A percentile compares a stretch with the other conserved stretches of the same genome.
Evolutionary conservation across 1,140 invertebrate species (phyloP).

Genomic region (Penaeus indicus): DNA sequence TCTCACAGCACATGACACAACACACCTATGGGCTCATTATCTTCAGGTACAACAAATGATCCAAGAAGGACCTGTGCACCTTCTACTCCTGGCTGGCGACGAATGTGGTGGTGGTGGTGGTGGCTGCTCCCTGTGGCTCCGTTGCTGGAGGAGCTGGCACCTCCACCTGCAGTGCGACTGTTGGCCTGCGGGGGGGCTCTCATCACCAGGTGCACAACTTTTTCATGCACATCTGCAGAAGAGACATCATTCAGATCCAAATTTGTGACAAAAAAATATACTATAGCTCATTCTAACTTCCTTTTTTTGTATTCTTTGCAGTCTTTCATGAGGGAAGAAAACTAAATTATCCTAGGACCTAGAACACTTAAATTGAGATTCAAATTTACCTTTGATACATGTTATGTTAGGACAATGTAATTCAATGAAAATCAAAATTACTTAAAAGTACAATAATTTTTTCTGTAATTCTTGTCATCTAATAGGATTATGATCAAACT

Average conservation of each 20-base stretch:
- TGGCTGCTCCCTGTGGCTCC: slow-evolving; percentile 19
- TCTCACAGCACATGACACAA: slow-evolving; percentile 1
- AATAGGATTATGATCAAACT: slow-evolving; percentile 31
- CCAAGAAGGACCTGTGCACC: slow-evolving; percentile 63
- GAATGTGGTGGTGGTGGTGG: slow-evolving; percentile 65
- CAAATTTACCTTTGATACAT: too few relatives aligned
- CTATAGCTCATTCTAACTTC: neutral
- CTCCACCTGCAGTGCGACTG: slow-evolving; percentile 68
- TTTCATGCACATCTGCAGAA: slow-evolving; percentile 83
- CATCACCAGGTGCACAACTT: slow-evolving; percentile 95
- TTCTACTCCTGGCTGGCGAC: slow-evolving; percentile 53
- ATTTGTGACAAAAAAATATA: neutral
- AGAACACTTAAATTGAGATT: too few relatives aligned
- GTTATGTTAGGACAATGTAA: neutral
- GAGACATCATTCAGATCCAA: neutral
- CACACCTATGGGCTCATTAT: slow-evolving; percentile 58
- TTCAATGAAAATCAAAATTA: slow-evolving; percentile 6
- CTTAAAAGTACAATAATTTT: neutral
- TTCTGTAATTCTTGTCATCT: neutral
- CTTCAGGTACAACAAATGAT: slow-evolving; percentile 59
- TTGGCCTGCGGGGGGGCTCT: slow-evolving; percentile 77
- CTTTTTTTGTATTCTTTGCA: neutral
- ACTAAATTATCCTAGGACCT: too few relatives aligned
- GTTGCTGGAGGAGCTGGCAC: slow-evolving; percentile 45
- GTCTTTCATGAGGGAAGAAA: too few relatives aligned